Base-by-base conservation (phyloP, 2,888 invertebrate genomes). In the Limnephilus rhombicus region DNA sequence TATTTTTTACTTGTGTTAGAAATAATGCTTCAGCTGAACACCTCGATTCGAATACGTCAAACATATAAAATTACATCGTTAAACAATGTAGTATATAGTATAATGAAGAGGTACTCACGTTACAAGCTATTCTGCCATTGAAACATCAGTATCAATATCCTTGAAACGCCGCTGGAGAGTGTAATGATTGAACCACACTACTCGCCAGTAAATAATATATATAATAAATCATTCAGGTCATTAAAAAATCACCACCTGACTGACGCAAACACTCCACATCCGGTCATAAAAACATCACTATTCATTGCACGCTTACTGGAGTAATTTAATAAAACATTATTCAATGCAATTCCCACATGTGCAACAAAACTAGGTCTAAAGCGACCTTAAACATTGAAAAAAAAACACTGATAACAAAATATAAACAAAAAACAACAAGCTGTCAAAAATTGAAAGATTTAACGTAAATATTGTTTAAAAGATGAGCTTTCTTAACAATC, bases 41-140 rank as follows among this genome's bases (percentile, higher is more conserved):
- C 68, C n/a, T 68, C 24, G 68, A 68, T n/a, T 24, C 68, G 68
- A 68, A 68, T n/a, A 68, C 24, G 24, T 24, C 24, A 68, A n/a
- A 24, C 5, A 68, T 68, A 68, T 68, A 68, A 68, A 68, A 68
- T 68, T 68, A n/a, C 68, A 68, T 68, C n/a, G 68, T 68, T 24
- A 68, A 68, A 68, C 11, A 68, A 68, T 24, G 68, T 9, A 68
- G 68, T n/a, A 68, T 68, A 24, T 1, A 9, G 24, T 24, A 24
- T 24, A 68, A 68, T 24, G n/a, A 68, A 9, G 45, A 45, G n/a
- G 68, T 68, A 68, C 68, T 68, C 68, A 68, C 68, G n/a, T 68
- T 68, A n/a, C 68, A 68, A 68, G n/a, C 68, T 68, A 68, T 68
- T n/a, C 68, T 68, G 68, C 68, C 68, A 68, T 68, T 68, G 68